These are phyloP conservation scores for Tadarida brasiliensis DNA, from an alignment of 2,797 vertebrate species.

Conservation along the genomic window DNA sequence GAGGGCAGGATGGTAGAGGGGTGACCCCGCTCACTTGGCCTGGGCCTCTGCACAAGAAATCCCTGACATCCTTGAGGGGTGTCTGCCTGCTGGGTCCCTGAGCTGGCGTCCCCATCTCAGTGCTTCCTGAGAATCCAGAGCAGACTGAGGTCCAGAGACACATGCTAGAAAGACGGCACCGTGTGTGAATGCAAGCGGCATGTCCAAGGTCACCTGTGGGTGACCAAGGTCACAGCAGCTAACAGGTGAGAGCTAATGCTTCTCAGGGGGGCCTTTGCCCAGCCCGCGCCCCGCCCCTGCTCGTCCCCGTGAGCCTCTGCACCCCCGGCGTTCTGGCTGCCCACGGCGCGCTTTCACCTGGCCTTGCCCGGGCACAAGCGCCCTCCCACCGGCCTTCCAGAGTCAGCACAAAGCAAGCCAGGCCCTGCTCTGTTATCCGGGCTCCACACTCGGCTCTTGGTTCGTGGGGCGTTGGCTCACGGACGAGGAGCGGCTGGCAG, in stretches of 20 bases:
- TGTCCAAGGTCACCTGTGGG: not conserved
- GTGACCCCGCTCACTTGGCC: not conserved
- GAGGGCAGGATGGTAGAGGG: accelerated
- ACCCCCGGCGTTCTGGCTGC: not conserved
- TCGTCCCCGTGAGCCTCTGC: too few species aligned
- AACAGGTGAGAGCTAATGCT: not conserved
- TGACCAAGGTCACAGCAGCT: not conserved
- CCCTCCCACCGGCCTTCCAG: not conserved
- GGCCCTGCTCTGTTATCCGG: not conserved
- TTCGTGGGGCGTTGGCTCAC: accelerated
- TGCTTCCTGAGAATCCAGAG: not conserved
- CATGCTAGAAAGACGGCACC: not conserved
- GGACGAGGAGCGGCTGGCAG: not conserved
- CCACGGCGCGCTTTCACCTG: not conserved
- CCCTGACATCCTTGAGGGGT: not conserved
- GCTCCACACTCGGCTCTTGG: accelerated
- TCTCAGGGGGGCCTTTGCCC: not conserved
- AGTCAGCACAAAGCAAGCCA: not conserved
- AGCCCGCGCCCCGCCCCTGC: not conserved
- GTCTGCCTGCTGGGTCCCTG: accelerated
- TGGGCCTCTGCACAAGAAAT: not conserved
- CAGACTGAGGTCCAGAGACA: not conserved
- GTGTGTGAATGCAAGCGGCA: accelerated
- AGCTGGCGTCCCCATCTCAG: not conserved
- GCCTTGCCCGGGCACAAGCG: accelerated